A percentile compares a stretch with the other conserved stretches of the same genome.
Evolutionary conservation across 2,888 invertebrate genomes (phyloP).

Genomic region (Pristionchus maxplancki): DNA sequence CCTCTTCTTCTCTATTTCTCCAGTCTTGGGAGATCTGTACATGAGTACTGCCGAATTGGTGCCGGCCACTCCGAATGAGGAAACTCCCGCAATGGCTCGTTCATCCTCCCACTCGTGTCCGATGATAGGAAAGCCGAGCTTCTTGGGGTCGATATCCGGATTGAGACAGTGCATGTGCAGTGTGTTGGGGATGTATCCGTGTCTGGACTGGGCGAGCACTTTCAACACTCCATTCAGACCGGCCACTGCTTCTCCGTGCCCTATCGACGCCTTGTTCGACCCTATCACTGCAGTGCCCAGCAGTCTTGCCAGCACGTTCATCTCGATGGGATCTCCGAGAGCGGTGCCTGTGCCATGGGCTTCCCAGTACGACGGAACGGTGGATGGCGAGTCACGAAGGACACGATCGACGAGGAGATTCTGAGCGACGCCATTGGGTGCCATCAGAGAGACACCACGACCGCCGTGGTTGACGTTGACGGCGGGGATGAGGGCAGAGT

Average conservation of each 20-base stretch:
- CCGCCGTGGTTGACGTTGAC: constrained; percentile 77
- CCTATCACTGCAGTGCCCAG: constrained; percentile 60
- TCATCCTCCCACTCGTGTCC: constrained; percentile 61
- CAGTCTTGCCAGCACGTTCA: constrained; percentile 65
- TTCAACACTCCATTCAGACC: constrained; percentile 74
- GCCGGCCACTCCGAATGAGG: constrained; percentile 75
- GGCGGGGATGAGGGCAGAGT: constrained; percentile 69
- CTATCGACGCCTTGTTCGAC: constrained; percentile 71
- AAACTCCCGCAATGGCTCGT: constrained; percentile 66
- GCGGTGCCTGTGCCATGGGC: constrained; percentile 77
- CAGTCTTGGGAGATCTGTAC: neutral
- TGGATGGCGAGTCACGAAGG: neutral
- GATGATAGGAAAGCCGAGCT: constrained; percentile 62
- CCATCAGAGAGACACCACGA: constrained; percentile 74
- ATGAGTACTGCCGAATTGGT: constrained; percentile 72
- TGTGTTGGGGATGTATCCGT: constrained; percentile 66
- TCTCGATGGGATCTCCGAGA: constrained; percentile 77
- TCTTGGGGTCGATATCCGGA: constrained; percentile 65
- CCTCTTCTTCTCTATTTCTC: neutral
- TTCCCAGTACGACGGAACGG: constrained; percentile 71
- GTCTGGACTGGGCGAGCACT: constrained; percentile 17
- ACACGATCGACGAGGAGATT: constrained; percentile 61
- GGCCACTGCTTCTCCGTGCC: constrained; percentile 75
- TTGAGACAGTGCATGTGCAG: constrained; percentile 71
- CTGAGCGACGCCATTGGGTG: constrained; percentile 75